Evolutionary conservation across 2,797 vertebrate species (phyloP), one percentile per base, ranked within the genome.

Genomic region (Phoebastria nigripes): DNA sequence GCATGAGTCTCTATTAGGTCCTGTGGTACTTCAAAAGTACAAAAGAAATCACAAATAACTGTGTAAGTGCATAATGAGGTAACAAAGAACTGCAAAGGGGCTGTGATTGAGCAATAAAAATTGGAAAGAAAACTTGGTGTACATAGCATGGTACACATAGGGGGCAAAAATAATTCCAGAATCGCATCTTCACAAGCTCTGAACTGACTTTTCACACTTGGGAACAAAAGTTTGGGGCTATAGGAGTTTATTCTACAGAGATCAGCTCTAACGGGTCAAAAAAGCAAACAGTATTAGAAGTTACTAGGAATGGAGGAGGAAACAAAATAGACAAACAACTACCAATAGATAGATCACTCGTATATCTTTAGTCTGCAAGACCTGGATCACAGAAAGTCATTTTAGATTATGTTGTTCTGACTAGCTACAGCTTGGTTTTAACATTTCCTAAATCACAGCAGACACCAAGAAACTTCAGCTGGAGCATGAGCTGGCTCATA

Each of bases 111-210:
- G 15, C 5, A 5, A 69, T 31, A 69, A 31, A 15, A 84, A 33
- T 20, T 21, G 9, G 17, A 29, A 72, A 73, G 15, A 44, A 90
- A 61, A 35, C 15, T 59, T 56, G 11, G n/a, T 37, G 6, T 54
- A 62, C 13, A 18, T 5, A 73, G 25, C 29, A 42, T 17, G 8
- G 10, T 31, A 63, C 3, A 37, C 12, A n/a, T 4, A 33, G 3
- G 2, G 19, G 2, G 6, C 8, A 52, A 55, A 78, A 89, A 13
- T 28, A 69, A 69, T 41, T 66, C 29, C 35, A 76, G 24, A 54
- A 82, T 24, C 0, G 0, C 20, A 39, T 17, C 5, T 42, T 54
- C 47, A 37, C 1, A 1, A 77, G 9, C 11, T 90, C 24, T 47
- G 18, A 61, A 80, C 5, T 39, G 26, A 78, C 39, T 87, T 69